Evolutionary conservation across 2,888 invertebrate species (phyloP), one percentile per base, ranked within the genome.

Genomic region (Dolichopus griseipennis): DNA sequence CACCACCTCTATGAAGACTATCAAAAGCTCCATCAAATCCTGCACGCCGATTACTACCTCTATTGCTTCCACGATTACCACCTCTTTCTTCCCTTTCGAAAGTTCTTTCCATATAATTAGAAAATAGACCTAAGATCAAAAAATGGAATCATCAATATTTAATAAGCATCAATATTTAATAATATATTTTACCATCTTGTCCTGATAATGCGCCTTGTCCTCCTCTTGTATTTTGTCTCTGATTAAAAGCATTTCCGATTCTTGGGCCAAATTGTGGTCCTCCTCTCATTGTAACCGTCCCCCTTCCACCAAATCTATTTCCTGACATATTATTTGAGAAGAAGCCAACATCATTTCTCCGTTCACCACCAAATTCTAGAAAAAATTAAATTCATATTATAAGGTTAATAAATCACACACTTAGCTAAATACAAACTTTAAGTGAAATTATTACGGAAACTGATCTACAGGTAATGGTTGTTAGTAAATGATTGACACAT

Each of bases 1-100:
- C 72, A 72, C 64, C 75, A 62, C 76, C 73, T 9, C 75, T 72
- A 10, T 75, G 74, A 70, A 76, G 75, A 20, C 77, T 75, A 34
- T 69, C 66, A n/a, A 66, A 65, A 7, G 20, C 20, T 21, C 61
- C 63, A 10, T 64, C 64, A n/a, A n/a, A n/a, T n/a, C n/a, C n/a
- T n/a, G n/a, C n/a, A 37, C 67, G 27, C n/a, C 69, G 41, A 66
- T 67, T 65, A 63, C 62, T 71, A 3, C 68, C 69, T 27, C 73
- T 70, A 2, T 69, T 69, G 22, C 68, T 68, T n/a, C 70, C 67
- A 66, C 69, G 68, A 63, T 69, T 65, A 41, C 73, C 72, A 27
- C 72, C 69, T 21, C 73, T 71, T 21, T 74, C 73, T n/a, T 74
- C 74, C 12, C 74, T 72, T 15, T 74, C 72, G 61, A 74, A 74